These are phyloP conservation scores for Albula glossodonta DNA, from an alignment of 2,113 vertebrate species.

Conservation along the genomic window DNA sequence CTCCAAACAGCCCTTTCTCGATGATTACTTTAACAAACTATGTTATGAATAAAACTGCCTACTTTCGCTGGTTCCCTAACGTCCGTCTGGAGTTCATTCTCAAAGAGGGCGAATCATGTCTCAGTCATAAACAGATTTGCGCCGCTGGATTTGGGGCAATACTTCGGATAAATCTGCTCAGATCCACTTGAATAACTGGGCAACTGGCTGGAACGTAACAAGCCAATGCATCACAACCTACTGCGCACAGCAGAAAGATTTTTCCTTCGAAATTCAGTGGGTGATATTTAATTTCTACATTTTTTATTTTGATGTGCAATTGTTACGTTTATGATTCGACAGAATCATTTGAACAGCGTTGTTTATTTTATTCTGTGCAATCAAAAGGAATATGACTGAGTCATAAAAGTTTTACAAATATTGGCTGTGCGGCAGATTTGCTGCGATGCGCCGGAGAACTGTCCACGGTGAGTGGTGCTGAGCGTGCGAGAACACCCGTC, in stretches of 20 bases:
- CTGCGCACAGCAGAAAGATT: neutral
- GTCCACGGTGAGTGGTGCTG: constrained; percentile 17
- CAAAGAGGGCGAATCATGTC: constrained; percentile 14
- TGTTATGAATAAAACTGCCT: neutral
- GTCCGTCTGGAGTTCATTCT: neutral
- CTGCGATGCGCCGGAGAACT: constrained; percentile 3
- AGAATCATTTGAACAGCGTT: neutral
- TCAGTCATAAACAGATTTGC: constrained; percentile 28
- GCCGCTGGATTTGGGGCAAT: constrained; percentile 45
- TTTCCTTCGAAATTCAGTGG: neutral
- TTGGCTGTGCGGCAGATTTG: neutral
- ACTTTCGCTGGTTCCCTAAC: neutral
- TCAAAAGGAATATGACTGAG: neutral
- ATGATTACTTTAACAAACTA: neutral
- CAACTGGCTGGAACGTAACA: neutral
- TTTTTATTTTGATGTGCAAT: neutral
- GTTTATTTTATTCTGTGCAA: neutral
- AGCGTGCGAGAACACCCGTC: neutral
- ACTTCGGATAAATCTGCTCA: constrained; percentile 31
- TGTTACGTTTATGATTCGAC: neutral
- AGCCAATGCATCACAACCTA: neutral
- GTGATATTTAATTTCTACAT: neutral
- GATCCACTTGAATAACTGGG: constrained; percentile 12
- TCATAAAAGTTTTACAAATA: neutral
- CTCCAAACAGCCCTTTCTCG: neutral